These are phyloP conservation scores for Cephus pygmeus DNA, from an alignment of 2,888 invertebrate species.

Conservation along the genomic window DNA sequence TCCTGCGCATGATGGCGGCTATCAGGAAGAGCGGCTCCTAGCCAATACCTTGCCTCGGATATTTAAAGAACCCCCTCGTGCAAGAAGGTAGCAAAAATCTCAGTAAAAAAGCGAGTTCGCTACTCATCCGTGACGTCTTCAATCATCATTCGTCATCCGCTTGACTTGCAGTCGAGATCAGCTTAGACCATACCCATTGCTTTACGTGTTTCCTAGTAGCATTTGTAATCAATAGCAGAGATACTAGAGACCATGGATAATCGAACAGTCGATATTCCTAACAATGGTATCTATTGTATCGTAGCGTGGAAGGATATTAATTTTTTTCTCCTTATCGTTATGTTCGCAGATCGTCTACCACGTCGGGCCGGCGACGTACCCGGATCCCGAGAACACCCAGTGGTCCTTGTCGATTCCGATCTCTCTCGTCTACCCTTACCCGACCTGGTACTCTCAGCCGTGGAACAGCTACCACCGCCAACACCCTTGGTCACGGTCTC, in stretches of 20 bases:
- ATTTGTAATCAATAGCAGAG: neutral
- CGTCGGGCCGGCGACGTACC: conserved; percentile 50
- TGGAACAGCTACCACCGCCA: conserved; percentile 58
- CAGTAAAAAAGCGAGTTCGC: neutral
- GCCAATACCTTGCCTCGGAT: neutral
- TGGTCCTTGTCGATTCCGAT: conserved; percentile 59
- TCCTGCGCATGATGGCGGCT: neutral
- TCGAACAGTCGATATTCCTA: neutral
- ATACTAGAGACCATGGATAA: neutral
- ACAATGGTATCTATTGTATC: neutral
- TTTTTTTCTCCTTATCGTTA: neutral
- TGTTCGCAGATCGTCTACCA: conserved; percentile 55
- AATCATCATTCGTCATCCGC: neutral
- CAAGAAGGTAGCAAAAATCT: neutral
- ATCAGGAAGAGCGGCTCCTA: conserved; percentile 3
- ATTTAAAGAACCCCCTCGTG: neutral
- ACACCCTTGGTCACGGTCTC: conserved; percentile 63
- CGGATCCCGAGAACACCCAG: conserved; percentile 51
- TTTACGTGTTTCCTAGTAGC: neutral
- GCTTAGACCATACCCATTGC: neutral
- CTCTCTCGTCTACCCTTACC: conserved; percentile 58
- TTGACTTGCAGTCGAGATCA: neutral
- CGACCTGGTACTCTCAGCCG: conserved; percentile 60
- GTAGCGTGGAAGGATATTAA: neutral
- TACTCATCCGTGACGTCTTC: neutral